These are phyloP conservation scores for Coregonus clupeaformis DNA, from an alignment of 2,113 vertebrate genomes.

Conservation along the genomic window DNA sequence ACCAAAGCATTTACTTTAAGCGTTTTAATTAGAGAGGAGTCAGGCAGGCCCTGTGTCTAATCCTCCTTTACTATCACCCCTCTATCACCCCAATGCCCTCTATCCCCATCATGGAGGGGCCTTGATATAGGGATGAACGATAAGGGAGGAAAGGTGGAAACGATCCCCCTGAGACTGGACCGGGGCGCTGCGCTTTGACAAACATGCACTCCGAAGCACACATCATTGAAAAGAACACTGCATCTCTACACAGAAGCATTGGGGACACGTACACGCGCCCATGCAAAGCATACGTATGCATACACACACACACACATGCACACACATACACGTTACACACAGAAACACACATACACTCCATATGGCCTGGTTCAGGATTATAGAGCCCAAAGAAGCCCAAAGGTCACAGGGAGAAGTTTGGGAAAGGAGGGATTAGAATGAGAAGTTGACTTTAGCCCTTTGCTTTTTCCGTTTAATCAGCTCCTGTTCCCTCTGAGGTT, in stretches of 20 bases:
- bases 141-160: slow-evolving; percentile 49
- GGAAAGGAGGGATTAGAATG: background rate
- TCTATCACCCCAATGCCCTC: background rate
- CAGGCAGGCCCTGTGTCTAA: slow-evolving; percentile 60
- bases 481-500: background rate
- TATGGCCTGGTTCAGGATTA: background rate
- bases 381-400: background rate
- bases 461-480: background rate
- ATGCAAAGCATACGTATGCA: background rate
- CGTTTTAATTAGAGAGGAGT: slow-evolving; percentile 73
- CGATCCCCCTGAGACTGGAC: slow-evolving; percentile 39
- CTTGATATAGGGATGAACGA: slow-evolving; percentile 52
- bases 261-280: background rate
- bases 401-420: slow-evolving; percentile 2
- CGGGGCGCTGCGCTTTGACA: too few relatives aligned
- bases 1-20: slow-evolving; percentile 75
- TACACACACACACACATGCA: background rate
- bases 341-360: background rate
- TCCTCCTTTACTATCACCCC: slow-evolving; percentile 39
- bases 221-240: too few relatives aligned
- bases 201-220: background rate
- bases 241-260: background rate
- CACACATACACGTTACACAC: background rate
- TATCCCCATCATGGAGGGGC: slow-evolving; percentile 57
- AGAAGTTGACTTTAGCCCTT: background rate